These are phyloP conservation scores for Sturmia bella DNA, from an alignment of 2,888 invertebrate species.

Conservation along the genomic window DNA sequence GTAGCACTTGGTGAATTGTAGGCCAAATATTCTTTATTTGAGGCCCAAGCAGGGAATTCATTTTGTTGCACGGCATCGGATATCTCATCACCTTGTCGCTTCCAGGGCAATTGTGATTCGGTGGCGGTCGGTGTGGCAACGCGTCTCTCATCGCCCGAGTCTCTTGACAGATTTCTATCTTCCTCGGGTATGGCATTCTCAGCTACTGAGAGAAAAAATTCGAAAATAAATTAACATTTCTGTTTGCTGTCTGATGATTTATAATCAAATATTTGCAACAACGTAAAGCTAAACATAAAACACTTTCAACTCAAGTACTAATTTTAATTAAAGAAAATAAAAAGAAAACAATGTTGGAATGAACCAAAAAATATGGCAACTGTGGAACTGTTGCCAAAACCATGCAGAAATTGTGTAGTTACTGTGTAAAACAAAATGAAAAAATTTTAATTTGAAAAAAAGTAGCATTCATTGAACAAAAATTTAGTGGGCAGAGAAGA, in stretches of 20 bases:
- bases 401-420: conserved; percentile 29
- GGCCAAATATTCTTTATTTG: conserved; percentile 95
- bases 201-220: conserved; percentile 74
- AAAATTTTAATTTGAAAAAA: neutral
- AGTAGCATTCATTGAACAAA: conserved; percentile 19
- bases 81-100: conserved; percentile 89
- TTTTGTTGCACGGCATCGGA: conserved; percentile 89
- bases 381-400: neutral
- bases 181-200: conserved; percentile 80
- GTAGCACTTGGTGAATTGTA: conserved; percentile 96
- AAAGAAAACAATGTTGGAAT: conserved; percentile 8
- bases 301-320: conserved; percentile 41
- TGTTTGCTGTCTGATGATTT: neutral
- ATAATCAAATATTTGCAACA: conserved; percentile 28
- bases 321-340: conserved; percentile 18
- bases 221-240: conserved; percentile 13
- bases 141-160: conserved; percentile 85
- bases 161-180: conserved; percentile 78
- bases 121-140: conserved; percentile 94
- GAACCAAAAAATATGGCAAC: conserved; percentile 28
- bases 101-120: conserved; percentile 96
- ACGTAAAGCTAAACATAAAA: conserved; percentile 66
- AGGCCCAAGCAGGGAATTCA: conserved; percentile 97
- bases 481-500: conserved; percentile 24
- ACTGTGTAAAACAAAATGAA: conserved; percentile 10